Conservation (phyloP, 2,888 invertebrate species). For the Rhaphigaster nebulosa region DNA sequence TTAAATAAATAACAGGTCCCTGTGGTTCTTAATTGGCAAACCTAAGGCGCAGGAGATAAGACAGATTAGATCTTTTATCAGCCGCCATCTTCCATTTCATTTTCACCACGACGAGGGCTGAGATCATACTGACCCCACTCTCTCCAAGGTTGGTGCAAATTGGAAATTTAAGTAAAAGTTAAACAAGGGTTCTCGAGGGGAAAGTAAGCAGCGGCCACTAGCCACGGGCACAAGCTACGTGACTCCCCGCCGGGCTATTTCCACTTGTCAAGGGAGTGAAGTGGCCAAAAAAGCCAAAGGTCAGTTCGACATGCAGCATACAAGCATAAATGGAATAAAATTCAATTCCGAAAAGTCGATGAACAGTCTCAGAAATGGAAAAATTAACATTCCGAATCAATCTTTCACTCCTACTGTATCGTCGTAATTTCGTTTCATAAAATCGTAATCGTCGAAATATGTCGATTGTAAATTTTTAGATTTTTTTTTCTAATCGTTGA, state of each 20-base stretch:
- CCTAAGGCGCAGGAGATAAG: not conserved
- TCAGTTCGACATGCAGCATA: not conserved
- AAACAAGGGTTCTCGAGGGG: not conserved
- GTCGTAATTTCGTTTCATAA: too few relatives aligned
- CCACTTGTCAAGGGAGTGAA: not conserved
- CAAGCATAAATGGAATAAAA: not conserved
- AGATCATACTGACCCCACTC: conserved; percentile 8
- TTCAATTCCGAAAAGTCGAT: not conserved
- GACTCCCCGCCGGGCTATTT: not conserved
- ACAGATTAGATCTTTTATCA: not conserved
- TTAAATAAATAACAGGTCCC: not conserved
- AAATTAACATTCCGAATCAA: too few relatives aligned
- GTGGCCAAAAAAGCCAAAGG: not conserved
- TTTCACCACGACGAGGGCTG: not conserved
- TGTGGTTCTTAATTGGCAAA: not conserved
- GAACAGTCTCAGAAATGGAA: too few relatives aligned
- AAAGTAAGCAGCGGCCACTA: not conserved
- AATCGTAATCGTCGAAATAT: too few relatives aligned
- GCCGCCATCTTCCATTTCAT: not conserved
- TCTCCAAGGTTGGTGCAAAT: not conserved
- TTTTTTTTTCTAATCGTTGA: too few relatives aligned
- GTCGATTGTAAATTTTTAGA: too few relatives aligned
- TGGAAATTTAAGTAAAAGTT: conserved; percentile 46
- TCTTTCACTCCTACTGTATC: too few relatives aligned
- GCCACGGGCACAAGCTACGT: not conserved